Conservation (phyloP, 92 coral and sea anemone species). For the Anthopleura xanthogrammica region DNA sequence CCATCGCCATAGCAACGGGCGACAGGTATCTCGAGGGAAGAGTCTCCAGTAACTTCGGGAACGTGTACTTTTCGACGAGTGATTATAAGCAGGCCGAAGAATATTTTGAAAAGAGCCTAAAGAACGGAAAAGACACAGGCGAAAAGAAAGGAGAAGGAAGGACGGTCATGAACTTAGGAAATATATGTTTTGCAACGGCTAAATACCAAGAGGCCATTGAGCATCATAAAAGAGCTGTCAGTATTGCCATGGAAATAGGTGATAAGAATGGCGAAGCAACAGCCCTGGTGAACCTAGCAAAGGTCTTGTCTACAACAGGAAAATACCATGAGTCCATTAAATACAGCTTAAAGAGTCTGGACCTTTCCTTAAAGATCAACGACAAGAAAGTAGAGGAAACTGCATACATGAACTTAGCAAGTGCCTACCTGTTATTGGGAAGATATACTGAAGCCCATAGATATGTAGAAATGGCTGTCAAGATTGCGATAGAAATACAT, state of each 20-base stretch:
- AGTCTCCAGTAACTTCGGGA: not conserved
- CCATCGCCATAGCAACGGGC: not conserved
- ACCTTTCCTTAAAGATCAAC: not conserved
- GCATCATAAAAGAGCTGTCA: not conserved
- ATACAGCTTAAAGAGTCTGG: not conserved
- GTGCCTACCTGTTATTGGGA: conserved; percentile 1
- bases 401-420: not conserved
- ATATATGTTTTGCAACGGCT: not conserved
- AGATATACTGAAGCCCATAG: not conserved
- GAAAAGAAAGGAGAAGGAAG: not conserved
- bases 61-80: not conserved
- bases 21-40: not conserved
- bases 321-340: not conserved
- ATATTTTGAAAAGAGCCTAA: not conserved
- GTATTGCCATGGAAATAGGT: not conserved
- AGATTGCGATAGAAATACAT: not conserved
- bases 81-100: not conserved
- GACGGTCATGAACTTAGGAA: not conserved
- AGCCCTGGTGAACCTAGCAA: not conserved
- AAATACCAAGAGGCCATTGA: not conserved
- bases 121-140: not conserved
- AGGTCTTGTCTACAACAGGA: not conserved
- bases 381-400: not conserved
- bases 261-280: not conserved
- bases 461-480: not conserved